These are phyloP conservation scores for Hirtodrosophila confusa DNA, from an alignment of 2,888 invertebrate species.

Conservation along the genomic window DNA sequence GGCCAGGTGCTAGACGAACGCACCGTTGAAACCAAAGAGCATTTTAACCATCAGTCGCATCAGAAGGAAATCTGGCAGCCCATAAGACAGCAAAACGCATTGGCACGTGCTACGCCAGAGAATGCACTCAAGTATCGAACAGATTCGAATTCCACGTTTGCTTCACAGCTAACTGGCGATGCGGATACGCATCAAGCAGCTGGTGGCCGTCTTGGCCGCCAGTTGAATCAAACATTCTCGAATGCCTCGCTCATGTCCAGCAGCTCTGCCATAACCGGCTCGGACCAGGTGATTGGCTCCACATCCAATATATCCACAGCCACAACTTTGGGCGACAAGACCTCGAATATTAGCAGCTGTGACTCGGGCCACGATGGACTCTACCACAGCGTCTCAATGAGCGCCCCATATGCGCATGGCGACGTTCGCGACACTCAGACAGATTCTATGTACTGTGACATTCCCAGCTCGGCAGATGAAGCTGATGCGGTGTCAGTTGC, in stretches of 20 bases:
- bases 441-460: conserved; percentile 70
- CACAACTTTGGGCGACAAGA: conserved; percentile 70
- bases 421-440: conserved; percentile 49
- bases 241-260: conserved; percentile 68
- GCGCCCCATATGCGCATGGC: conserved; percentile 44
- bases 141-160: conserved; percentile 66
- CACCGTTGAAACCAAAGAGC: conserved; percentile 89
- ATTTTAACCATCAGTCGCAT: conserved; percentile 88
- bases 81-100: conserved; percentile 42
- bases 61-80: conserved; percentile 89
- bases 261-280: conserved; percentile 53
- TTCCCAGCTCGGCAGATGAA: conserved; percentile 69
- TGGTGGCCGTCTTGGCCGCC: conserved; percentile 45
- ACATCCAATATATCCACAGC: conserved; percentile 49
- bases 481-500: conserved; percentile 52
- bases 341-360: conserved; percentile 76
- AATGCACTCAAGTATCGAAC: conserved; percentile 65
- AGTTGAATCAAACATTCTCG: conserved; percentile 72
- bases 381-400: conserved; percentile 77
- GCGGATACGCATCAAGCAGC: conserved; percentile 31
- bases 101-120: conserved; percentile 59
- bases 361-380: conserved; percentile 82
- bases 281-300: conserved; percentile 62
- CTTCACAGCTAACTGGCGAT: conserved; percentile 51
- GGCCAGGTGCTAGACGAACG: conserved; percentile 89